Base-by-base conservation (phyloP, 2,888 invertebrate genomes). In the Drosophila quinaria region DNA sequence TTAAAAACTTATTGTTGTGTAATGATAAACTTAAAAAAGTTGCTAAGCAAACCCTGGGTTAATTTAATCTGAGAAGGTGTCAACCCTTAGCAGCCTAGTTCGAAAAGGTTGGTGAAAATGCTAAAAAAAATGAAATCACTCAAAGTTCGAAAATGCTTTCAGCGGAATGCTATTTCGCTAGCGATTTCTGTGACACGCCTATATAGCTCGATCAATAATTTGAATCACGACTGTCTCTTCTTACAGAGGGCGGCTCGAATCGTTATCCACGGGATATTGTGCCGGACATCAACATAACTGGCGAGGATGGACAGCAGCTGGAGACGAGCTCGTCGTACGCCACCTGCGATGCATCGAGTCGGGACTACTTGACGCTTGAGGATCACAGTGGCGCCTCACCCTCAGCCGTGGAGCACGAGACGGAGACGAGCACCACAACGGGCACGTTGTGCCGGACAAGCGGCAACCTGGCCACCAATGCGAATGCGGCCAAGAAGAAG, bases 281-380 rank as follows among this genome's bases (percentile, higher is more conserved):
- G 25, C 92, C 93, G 2, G 91, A 92, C 55, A 93, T 93, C 10
- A 92, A 89, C 63, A 90, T 93, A 9, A 92, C 91, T 6, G 70
- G 84, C 46, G 92, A 91, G 41, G 92, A 93, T 37, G 87, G 81
- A 6, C 68, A 67, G 50, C 86, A 78, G 54, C 19, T 88, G 60
- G 79, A 84, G 15, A 74, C 79, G 4, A 83, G 84, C 19, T 77
- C 80, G 0, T 58, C 71, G 3, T 66, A 75, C 59, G 75, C 73
- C 54, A 74, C 71, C 10, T 76, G 72, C 31, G 79, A 81, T 17
- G 70, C 65, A 8, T 84, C 78, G 3, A 79, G 79, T 17, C 81
- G 78, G 3, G 81, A 90, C 59, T 81, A 78, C 3, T 52, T 91
- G n/a, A 77, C 88, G 1, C 77, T 87, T 1, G 90, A 90, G 52